Evolutionary conservation across 2,797 vertebrate genomes (phyloP).

Genomic region (Sebastes miniatus): DNA sequence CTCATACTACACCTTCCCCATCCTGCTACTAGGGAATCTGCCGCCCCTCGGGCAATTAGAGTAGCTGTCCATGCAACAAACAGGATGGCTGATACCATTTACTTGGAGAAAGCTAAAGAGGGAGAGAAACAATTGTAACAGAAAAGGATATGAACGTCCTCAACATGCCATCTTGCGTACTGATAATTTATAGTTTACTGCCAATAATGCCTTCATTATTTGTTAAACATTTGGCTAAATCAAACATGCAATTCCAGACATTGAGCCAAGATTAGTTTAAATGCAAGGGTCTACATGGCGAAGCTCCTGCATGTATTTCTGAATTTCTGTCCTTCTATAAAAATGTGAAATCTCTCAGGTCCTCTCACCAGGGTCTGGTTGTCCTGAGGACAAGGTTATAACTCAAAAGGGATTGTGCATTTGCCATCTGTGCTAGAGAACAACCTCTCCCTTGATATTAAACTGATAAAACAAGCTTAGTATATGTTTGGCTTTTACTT

Average conservation of each 20-base stretch:
- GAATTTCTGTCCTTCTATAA: constrained; percentile 14
- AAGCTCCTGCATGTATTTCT: not conserved
- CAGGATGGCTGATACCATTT: constrained; percentile 47
- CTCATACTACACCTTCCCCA: constrained; percentile 1
- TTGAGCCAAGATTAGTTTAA: not conserved
- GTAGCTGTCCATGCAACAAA: constrained; percentile 62
- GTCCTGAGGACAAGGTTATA: constrained; percentile 50
- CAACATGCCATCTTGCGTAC: not conserved
- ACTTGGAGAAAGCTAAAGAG: constrained; percentile 30
- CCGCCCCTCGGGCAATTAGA: constrained; percentile 62
- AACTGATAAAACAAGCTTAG: constrained; percentile 10
- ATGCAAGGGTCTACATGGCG: not conserved
- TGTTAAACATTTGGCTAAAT: constrained; percentile 23
- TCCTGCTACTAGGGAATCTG: constrained; percentile 34
- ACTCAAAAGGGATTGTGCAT: constrained; percentile 37
- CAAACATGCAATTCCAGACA: not conserved
- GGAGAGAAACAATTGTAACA: not conserved
- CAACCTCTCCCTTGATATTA: constrained; percentile 33
- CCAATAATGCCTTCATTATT: constrained; percentile 16
- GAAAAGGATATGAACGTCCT: not conserved
- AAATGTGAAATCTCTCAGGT: constrained; percentile 29
- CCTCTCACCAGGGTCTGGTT: constrained; percentile 24
- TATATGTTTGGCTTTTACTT: not conserved
- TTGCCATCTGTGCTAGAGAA: constrained; percentile 55
- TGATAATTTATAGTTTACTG: constrained; percentile 15